A percentile compares a stretch with the other conserved stretches of the same genome.
Conservation (phyloP, 2,888 invertebrate genomes). For the Netelia fuscicornis region DNA sequence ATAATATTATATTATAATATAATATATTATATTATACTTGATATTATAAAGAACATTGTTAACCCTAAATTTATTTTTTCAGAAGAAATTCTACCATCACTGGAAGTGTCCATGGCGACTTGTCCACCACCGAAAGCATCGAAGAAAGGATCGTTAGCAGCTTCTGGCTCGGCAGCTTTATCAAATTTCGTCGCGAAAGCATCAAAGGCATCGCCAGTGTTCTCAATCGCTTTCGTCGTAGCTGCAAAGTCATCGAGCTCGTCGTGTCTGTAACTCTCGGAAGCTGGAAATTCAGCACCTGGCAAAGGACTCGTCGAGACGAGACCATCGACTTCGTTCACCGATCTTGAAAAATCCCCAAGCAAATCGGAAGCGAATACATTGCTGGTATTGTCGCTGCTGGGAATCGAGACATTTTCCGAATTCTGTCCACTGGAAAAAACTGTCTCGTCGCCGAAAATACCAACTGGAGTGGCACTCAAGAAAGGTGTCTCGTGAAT, state of each 20-base stretch:
- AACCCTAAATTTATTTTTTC: background rate
- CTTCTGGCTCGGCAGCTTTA: slow-evolving; percentile 87
- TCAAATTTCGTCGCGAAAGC: slow-evolving; percentile 96
- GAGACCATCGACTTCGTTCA: slow-evolving; percentile 52
- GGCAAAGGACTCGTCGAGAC: slow-evolving; percentile 76
- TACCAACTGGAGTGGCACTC: slow-evolving; percentile 53
- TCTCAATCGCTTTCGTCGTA: slow-evolving; percentile 77
- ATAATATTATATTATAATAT: too few species aligned
- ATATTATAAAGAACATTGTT: too few species aligned
- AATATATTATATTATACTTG: too few species aligned
- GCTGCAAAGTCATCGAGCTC: slow-evolving; percentile 77
- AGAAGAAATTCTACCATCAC: slow-evolving; percentile 79
- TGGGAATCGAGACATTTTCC: slow-evolving; percentile 44
- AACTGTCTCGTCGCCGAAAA: slow-evolving; percentile 67
- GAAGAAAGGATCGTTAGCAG: slow-evolving; percentile 85
- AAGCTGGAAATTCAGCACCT: slow-evolving; percentile 77
- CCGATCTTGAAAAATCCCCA: slow-evolving; percentile 68
- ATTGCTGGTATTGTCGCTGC: slow-evolving; percentile 50
- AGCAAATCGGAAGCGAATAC: slow-evolving; percentile 72
- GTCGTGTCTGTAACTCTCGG: slow-evolving; percentile 72
- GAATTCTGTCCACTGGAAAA: slow-evolving; percentile 60
- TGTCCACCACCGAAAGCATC: slow-evolving; percentile 86
- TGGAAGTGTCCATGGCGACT: slow-evolving; percentile 84
- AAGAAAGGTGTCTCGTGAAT: slow-evolving; percentile 58
- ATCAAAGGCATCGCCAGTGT: slow-evolving; percentile 90